Percentiles rank a stretch among this genome's conserved stretches.
These are phyloP conservation scores for Mystacornis crossleyi DNA, from an alignment of 2,113 vertebrate genomes.

Conservation along the genomic window DNA sequence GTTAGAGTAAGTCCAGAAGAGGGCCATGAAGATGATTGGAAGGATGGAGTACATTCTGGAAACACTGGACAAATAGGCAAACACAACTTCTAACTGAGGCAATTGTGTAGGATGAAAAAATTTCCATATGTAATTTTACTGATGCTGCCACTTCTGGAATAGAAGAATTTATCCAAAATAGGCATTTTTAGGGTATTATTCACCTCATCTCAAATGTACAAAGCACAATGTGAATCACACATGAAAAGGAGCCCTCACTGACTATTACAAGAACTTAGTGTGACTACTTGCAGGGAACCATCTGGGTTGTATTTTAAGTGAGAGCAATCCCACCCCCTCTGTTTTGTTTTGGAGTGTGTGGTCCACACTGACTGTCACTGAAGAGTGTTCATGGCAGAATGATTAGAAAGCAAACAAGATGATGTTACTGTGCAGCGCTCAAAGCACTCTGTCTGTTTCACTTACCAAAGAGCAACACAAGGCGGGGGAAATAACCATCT, in stretches of 20 bases:
- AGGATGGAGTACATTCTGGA: neutral
- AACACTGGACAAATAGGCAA: neutral
- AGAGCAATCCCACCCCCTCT: neutral
- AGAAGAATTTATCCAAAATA: neutral
- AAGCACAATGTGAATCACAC: neutral
- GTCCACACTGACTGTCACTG: neutral
- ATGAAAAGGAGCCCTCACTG: neutral
- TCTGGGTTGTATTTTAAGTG: neutral
- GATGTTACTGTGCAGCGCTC: neutral
- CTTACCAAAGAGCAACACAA: neutral
- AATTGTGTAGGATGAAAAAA: neutral
- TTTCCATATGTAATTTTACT: neutral
- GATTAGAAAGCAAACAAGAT: neutral
- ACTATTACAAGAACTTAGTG: neutral
- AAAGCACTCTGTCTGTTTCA: neutral
- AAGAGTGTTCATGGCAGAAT: neutral
- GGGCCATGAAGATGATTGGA: neutral
- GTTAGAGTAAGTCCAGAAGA: neutral
- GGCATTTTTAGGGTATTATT: neutral
- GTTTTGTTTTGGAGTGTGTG: neutral
- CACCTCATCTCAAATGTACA: neutral
- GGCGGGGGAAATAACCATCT: neutral
- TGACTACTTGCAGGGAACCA: neutral
- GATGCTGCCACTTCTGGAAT: neutral
- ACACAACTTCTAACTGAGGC: neutral